A percentile compares a stretch with the other conserved stretches of the same genome.
Evolutionary conservation across 2,797 vertebrate species (phyloP).

Genomic region (Hippocampus kuda): DNA sequence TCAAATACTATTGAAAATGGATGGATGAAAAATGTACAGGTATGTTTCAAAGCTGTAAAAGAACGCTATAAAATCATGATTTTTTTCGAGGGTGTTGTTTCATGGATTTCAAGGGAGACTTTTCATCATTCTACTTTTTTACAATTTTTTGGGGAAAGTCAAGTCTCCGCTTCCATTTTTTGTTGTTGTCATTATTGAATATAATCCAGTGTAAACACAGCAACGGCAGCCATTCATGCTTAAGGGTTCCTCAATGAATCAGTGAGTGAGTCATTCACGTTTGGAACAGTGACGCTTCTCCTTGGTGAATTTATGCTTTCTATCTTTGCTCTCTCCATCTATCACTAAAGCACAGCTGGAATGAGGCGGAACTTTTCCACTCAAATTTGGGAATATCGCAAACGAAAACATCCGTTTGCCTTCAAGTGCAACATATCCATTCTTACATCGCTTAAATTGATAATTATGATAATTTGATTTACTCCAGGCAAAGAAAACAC

Average conservation of each 20-base stretch:
- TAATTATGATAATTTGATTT: not conserved
- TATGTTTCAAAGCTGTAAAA: not conserved
- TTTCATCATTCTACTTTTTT: too few relatives aligned
- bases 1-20: too few relatives aligned
- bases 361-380: constrained; percentile 4
- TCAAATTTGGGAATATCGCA: not conserved
- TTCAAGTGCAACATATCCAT: not conserved
- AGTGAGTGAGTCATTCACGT: constrained; percentile 56
- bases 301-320: constrained; percentile 20
- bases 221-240: constrained; percentile 6
- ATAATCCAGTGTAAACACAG: not conserved
- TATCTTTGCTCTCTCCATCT: constrained; percentile 4
- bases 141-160: not conserved
- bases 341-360: constrained; percentile 14
- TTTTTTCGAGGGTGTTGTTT: too few relatives aligned
- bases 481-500: not conserved
- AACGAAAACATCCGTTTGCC: not conserved
- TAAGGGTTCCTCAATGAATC: constrained; percentile 35
- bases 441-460: not conserved
- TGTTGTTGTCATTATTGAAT: not conserved
- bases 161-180: not conserved
- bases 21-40: not conserved
- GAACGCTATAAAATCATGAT: not conserved
- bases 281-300: constrained; percentile 31
- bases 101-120: too few relatives aligned